A percentile compares a stretch with the other conserved stretches of the same genome.
phyloP scores from a whole-genome alignment of 2,888 invertebrate species.

The Dolichomitus sp. region DNA sequence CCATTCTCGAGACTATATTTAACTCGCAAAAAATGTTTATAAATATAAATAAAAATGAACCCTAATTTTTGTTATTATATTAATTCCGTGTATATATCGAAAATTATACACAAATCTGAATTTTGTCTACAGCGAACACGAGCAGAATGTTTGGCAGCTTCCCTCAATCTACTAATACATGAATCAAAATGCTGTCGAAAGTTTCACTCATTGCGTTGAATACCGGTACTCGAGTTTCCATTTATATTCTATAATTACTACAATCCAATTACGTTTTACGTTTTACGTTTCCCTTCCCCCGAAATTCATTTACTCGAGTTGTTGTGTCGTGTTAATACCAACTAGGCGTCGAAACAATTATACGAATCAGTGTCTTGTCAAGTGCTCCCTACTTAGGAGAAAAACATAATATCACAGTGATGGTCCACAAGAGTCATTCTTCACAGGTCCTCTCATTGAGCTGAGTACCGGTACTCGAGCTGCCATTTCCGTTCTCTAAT shows the following conservation, averaged over 20 bases:
- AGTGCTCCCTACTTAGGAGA: not conserved
- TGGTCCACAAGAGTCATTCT: not conserved
- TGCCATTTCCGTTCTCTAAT: not conserved
- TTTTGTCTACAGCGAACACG: too few relatives aligned
- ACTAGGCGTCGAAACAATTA: not conserved
- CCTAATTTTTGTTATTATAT: too few relatives aligned
- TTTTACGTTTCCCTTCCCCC: not conserved
- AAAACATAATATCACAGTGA: not conserved
- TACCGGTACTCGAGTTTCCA: not conserved
- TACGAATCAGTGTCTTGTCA: not conserved
- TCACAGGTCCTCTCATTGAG: not conserved
- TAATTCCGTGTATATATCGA: too few relatives aligned
- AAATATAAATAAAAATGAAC: too few relatives aligned
- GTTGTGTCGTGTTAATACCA: not conserved
- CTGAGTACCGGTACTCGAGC: not conserved
- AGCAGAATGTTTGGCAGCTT: too few relatives aligned
- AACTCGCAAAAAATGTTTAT: too few relatives aligned
- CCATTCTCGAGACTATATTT: not conserved
- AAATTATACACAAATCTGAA: too few relatives aligned
- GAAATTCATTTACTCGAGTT: not conserved
- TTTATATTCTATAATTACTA: constrained; percentile 2
- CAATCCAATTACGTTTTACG: constrained; percentile 3
- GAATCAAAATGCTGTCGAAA: not conserved
- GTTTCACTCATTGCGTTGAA: not conserved
- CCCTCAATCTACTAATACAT: not conserved